Base-by-base conservation (phyloP, 2,888 invertebrate genomes). In the Lepidocyrtinus sp. region DNA sequence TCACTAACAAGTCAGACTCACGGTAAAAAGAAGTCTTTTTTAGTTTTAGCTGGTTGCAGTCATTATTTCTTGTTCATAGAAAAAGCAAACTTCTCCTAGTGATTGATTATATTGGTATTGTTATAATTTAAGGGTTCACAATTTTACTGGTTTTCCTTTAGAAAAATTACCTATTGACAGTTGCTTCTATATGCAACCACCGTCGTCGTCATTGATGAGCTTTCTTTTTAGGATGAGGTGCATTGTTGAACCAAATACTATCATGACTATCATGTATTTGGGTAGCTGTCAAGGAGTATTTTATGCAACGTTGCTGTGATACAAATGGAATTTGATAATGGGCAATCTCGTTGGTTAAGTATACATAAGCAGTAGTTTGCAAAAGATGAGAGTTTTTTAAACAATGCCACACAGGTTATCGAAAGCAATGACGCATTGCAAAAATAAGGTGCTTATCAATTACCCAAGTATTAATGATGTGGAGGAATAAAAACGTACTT, bases 31-130 rank as follows among this genome's bases (percentile, higher is more conserved):
- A 70, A 70, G 65, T 70, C 26, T 71, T 22, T 62, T 70, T 70
- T 62, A 65, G 70, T 65, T 76, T 71, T 64, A 76, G 64, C 64
- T 70, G 27, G 21, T 24, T 68, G 75, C 59, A 69, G 55, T 36
- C 36, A 75, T 75, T 76, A 70, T 76, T 69, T 36, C 12, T 36
- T 70, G 70, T 62, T 75, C 45, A 27, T 50, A 55, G 19, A 55
- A 67, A 65, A 72, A 67, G 72, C 71, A 71, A 76, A 64, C 76
- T 76, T 71, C 76, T 71, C 5, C 36, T 12, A 76, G 70, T 76
- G 76, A 76, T 76, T 76, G 76, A 71, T 77, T 77, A 70, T 77
- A 77, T 77, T 61, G 68, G 55, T 65, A 74, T 64, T 64, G 46
- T 12, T 70, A 46, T 45, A 65, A 64, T 76, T 61, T 62, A 15